These are phyloP conservation scores for Tridacna crocea DNA, from an alignment of 2,888 invertebrate genomes.

Conservation along the genomic window DNA sequence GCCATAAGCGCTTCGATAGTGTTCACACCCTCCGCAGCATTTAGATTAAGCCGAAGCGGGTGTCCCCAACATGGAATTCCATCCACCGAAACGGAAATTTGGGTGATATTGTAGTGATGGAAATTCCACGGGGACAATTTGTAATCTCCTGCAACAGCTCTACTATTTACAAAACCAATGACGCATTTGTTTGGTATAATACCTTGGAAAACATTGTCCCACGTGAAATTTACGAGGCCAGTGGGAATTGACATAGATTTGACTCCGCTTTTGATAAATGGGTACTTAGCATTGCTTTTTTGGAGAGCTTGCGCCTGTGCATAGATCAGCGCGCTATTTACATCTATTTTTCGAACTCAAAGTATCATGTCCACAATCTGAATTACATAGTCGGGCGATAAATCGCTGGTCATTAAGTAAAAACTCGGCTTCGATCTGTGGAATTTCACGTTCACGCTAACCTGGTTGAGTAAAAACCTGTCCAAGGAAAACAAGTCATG, in stretches of 20 bases:
- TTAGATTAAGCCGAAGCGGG: constrained; percentile 26
- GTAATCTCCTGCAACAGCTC: constrained; percentile 37
- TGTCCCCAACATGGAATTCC: constrained; percentile 32
- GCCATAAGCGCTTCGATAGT: constrained; percentile 23
- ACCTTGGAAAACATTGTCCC: constrained; percentile 40
- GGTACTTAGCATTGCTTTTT: constrained; percentile 34
- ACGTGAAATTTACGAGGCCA: constrained; percentile 37
- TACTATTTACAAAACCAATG: constrained; percentile 41
- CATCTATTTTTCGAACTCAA: constrained; percentile 30
- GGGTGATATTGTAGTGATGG: constrained; percentile 26
- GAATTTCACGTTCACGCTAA: constrained; percentile 38
- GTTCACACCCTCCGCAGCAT: constrained; percentile 15
- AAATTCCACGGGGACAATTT: constrained; percentile 34
- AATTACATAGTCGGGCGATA: constrained; percentile 29
- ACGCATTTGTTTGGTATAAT: constrained; percentile 35
- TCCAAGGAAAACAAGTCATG: constrained; percentile 36
- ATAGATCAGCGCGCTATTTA: constrained; percentile 37
- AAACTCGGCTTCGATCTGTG: constrained; percentile 42
- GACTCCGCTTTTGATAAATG: constrained; percentile 28
- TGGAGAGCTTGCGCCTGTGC: constrained; percentile 27
- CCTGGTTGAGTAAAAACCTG: constrained; percentile 42
- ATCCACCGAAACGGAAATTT: constrained; percentile 34
- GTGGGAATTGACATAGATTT: constrained; percentile 28
- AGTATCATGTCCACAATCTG: constrained; percentile 40
- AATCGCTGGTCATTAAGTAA: constrained; percentile 28